Conservation (phyloP, 2,113 vertebrate genomes). For the Tragulus kanchil region DNA sequence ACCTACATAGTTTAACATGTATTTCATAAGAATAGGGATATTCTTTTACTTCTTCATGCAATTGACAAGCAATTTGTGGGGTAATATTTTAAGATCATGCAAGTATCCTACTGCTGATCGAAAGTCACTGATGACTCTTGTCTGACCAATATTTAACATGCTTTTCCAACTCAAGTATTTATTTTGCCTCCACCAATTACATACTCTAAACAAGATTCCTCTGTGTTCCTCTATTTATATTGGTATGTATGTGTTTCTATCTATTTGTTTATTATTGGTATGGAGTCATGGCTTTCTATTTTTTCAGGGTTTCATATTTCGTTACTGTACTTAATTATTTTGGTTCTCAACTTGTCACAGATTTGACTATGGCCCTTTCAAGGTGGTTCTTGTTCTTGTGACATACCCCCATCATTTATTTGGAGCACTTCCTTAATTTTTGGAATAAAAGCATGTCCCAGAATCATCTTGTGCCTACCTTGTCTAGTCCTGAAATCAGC, state of each 20-base stretch:
- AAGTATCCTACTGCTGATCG: neutral
- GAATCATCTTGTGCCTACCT: neutral
- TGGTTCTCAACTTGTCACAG: constrained; percentile 23
- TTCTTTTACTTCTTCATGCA: neutral
- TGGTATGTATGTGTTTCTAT: neutral
- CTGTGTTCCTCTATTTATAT: neutral
- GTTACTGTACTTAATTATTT: constrained; percentile 22
- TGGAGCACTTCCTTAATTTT: constrained; percentile 58
- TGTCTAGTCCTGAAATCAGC: neutral
- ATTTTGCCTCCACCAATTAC: neutral
- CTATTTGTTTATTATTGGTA: constrained; percentile 16
- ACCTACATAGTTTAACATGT: neutral
- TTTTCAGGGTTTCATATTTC: constrained; percentile 21
- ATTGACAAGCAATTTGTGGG: neutral
- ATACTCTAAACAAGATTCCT: neutral
- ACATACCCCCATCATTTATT: neutral
- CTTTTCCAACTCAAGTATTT: neutral
- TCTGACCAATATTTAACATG: constrained; percentile 12
- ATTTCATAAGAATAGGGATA: constrained; percentile 12
- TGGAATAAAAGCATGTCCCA: constrained; percentile 34
- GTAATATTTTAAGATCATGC: neutral
- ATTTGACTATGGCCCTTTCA: constrained; percentile 2
- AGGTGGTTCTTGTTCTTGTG: constrained; percentile 30
- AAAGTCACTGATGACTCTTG: constrained; percentile 14
- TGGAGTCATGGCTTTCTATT: neutral